Evolutionary conservation across 2,113 vertebrate genomes (phyloP).

Genomic region (Brachionichthys hirsutus): DNA sequence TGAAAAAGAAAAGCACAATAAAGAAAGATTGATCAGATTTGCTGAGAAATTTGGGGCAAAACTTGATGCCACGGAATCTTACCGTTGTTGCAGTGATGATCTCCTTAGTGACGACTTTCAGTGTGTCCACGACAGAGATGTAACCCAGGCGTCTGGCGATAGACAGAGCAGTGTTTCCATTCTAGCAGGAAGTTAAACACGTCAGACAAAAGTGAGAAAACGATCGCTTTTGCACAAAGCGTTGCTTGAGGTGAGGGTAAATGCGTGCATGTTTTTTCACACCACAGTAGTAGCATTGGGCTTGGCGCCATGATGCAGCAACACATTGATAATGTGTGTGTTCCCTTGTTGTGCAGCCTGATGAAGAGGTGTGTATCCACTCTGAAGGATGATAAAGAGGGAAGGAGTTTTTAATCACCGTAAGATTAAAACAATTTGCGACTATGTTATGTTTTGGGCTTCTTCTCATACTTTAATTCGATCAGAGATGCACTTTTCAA

Average conservation of each 20-base stretch:
- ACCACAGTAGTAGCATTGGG: constrained; percentile 91
- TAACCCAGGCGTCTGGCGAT: constrained; percentile 96
- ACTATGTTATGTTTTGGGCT: not conserved
- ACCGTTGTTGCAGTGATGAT: constrained; percentile 94
- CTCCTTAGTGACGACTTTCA: constrained; percentile 97
- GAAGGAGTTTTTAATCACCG: not conserved
- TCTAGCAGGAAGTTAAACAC: constrained; percentile 75
- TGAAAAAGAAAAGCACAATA: not conserved
- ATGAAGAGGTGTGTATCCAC: constrained; percentile 94
- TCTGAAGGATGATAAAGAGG: constrained; percentile 69
- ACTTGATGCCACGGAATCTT: constrained; percentile 49
- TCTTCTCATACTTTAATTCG: not conserved
- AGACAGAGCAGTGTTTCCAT: constrained; percentile 96
- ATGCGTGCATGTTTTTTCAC: constrained; percentile 49
- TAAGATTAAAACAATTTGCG: not conserved
- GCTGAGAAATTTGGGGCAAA: not conserved
- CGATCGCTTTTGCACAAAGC: not conserved
- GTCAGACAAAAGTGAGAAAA: not conserved
- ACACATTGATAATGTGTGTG: constrained; percentile 93
- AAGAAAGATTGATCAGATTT: not conserved
- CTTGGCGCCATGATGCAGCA: constrained; percentile 91
- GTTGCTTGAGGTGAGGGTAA: not conserved
- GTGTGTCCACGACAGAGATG: constrained; percentile 97
- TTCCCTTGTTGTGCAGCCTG: constrained; percentile 98
- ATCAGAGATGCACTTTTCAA: not conserved